phyloP scores from a whole-genome alignment of 2,888 invertebrate species.

The Globia sparganii region DNA sequence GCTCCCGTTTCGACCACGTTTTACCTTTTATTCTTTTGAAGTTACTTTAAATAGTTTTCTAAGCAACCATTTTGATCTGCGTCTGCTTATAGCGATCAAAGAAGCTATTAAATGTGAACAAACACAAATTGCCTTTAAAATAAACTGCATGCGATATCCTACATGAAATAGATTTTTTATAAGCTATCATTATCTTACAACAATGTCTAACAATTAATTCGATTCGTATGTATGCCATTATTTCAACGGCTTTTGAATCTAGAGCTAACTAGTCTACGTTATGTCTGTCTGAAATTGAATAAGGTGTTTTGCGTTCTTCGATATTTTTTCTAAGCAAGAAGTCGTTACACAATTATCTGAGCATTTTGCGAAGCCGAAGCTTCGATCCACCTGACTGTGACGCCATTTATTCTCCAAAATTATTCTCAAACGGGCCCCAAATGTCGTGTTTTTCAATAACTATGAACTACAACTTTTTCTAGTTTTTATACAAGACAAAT shows the following conservation, averaged over 20 bases:
- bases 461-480: conserved; percentile 57
- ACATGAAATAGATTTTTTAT: conserved; percentile 15
- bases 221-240: conserved; percentile 7
- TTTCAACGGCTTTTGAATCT: conserved; percentile 18
- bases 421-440: conserved; percentile 35
- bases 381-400: conserved; percentile 18
- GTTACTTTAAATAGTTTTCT: conserved; percentile 24
- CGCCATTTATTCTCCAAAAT: conserved; percentile 30
- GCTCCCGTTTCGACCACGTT: conserved; percentile 47
- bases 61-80: conserved; percentile 23
- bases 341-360: conserved; percentile 1
- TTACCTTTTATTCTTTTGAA: conserved; percentile 33
- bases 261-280: conserved; percentile 5
- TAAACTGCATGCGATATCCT: conserved; percentile 31
- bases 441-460: conserved; percentile 49
- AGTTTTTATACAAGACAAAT: conserved; percentile 64
- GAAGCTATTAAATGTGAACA: conserved; percentile 32
- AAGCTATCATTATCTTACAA: conserved; percentile 35
- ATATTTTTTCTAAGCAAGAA: conserved; percentile 6
- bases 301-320: not conserved
- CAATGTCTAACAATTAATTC: conserved; percentile 40
- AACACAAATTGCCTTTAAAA: conserved; percentile 28
- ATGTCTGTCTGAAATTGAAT: conserved; percentile 11
- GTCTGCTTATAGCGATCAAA: conserved; percentile 19
- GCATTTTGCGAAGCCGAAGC: conserved; percentile 3